phyloP scores from a whole-genome alignment of 2,888 invertebrate species.

The Omphaloscelis lunosa region DNA sequence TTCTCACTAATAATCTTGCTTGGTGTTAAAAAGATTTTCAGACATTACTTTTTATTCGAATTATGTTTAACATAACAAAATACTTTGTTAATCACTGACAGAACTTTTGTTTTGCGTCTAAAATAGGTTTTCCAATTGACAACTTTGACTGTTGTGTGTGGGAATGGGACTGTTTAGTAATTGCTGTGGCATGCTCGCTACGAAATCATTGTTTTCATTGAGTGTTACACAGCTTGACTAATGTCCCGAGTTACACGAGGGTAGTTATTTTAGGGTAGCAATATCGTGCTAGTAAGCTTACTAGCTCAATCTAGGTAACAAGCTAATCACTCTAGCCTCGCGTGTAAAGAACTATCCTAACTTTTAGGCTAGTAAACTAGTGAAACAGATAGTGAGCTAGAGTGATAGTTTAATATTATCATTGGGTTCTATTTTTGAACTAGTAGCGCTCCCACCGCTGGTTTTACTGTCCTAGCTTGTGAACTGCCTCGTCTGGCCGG shows the following conservation, averaged over 20 bases:
- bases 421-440: background rate
- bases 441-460: background rate
- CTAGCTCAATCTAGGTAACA: no score
- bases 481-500: background rate
- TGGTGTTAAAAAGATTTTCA: background rate
- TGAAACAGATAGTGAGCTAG: background rate
- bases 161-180: background rate
- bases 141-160: background rate
- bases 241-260: background rate
- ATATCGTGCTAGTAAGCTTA: background rate
- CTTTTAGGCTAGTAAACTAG: background rate
- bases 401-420: background rate
- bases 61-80: background rate
- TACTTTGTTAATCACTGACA: background rate
- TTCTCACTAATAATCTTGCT: conserved; percentile 2
- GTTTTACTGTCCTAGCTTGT: background rate
- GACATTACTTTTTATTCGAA: background rate
- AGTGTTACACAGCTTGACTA: background rate
- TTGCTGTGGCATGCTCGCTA: background rate
- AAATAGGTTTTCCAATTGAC: background rate
- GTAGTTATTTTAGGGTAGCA: background rate
- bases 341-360: background rate
- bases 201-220: background rate
- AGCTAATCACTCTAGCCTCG: background rate
- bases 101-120: background rate